Base-by-base conservation (phyloP, 2,113 vertebrate species). In the Chinchilla lanigera region DNA sequence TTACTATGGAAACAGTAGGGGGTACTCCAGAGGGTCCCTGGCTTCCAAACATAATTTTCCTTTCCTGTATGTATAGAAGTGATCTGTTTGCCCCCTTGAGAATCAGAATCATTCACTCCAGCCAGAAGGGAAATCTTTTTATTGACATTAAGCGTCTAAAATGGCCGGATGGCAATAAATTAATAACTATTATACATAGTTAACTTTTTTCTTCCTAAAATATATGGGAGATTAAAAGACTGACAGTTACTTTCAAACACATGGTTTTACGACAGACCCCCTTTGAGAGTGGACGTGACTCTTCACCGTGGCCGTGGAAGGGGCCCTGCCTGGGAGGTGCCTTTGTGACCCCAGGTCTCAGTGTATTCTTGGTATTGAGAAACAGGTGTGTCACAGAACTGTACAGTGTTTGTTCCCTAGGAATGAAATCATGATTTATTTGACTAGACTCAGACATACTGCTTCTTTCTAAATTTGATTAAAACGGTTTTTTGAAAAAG, bases 401-500 rank as follows among this genome's bases (percentile, higher is more conserved):
- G 47, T 75, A 35, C 73, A 91, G 65, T 86, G 47, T 96, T 93
- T 75, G 60, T 95, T 91, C 54, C 28, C 54, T 52, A 20, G 4
- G 19, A 97, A 89, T 84, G 83, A 89, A 95, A 92, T 86, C 26
- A 44, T 69, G 93, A 94, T 96, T 93, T 93, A 97, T 94, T 92
- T 96, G 33, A 90, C 60, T 91, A 78, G 61, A 58, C 54, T 97
- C 19, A 61, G 56, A 84, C 17, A 95, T 97, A 95, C 7, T 92
- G 22, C 84, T 89, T 86, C 86, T 92, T 97, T 89, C 90, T 12
- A 94, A 82, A 96, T 95, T 95, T 96, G 38, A 97, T 96, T 94
- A 82, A 91, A 97, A 90, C 96, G 16, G 78, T 52, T 78, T 90
- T 88, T 22, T 0, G 0, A 81, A 93, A 88, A 96, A 85, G 22